Evolutionary conservation across 30 jellyfish, hydroid and myxozoan species (phyloP).

Genomic region (Clytia hemisphaerica): DNA sequence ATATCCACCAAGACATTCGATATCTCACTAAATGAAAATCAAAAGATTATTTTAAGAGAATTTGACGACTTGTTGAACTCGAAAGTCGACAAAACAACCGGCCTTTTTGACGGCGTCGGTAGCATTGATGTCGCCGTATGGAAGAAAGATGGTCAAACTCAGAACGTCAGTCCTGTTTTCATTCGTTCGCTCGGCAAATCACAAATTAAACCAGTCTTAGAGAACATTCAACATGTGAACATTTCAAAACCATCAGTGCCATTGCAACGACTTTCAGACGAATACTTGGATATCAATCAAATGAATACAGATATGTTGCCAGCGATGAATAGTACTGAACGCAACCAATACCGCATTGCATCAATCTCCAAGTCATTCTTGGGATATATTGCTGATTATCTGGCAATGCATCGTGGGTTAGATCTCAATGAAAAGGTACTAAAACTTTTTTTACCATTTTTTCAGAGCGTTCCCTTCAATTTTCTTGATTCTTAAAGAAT

Average conservation of each 20-base stretch:
- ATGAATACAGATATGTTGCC: neutral
- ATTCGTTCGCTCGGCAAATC: slow-evolving; percentile 6
- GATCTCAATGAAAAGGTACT: slow-evolving; percentile 8
- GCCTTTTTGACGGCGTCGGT: slow-evolving; percentile 2
- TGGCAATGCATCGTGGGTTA: neutral
- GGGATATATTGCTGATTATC: slow-evolving; percentile 1
- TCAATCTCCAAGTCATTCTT: neutral
- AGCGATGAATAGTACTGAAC: neutral
- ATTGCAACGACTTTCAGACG: neutral
- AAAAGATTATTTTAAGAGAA: neutral
- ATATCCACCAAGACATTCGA: too few relatives aligned
- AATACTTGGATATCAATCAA: neutral
- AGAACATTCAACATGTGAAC: neutral
- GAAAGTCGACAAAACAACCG: neutral
- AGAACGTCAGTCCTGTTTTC: neutral
- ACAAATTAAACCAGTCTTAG: neutral
- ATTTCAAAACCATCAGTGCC: neutral
- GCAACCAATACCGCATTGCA: slow-evolving; percentile 13
- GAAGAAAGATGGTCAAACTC: neutral
- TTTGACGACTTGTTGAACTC: neutral
- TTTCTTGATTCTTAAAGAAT: too few relatives aligned
- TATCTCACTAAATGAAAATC: too few relatives aligned
- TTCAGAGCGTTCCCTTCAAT: neutral
- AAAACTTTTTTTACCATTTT: neutral
- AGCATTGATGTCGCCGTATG: slow-evolving; percentile 2